Conservation (phyloP, 2,888 invertebrate genomes). For the Polyploca ridens region DNA sequence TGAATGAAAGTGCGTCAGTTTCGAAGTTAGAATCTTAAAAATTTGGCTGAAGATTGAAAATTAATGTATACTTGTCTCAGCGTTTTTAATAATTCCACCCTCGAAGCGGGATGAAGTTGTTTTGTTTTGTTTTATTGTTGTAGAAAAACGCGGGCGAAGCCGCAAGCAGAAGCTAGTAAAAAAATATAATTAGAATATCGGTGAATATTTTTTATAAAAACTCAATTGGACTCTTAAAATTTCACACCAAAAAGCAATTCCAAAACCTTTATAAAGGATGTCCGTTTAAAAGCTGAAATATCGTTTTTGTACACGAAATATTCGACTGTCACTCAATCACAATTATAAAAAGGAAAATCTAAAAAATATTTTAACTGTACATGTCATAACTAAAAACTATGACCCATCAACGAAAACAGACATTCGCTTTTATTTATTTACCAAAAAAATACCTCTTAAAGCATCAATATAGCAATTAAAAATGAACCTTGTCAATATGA, state of each 20-base stretch:
- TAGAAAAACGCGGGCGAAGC: too few relatives aligned
- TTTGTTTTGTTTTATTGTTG: too few relatives aligned
- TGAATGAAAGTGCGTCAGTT: too few relatives aligned
- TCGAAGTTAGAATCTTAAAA: too few relatives aligned
- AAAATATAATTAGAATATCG: background rate
- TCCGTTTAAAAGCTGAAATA: background rate
- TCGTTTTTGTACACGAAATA: background rate
- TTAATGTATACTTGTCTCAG: too few relatives aligned
- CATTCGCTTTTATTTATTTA: constrained; percentile 65
- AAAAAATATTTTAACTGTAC: background rate
- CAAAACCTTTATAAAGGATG: background rate
- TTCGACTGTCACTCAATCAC: constrained; percentile 6
- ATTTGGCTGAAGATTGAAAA: too few relatives aligned
- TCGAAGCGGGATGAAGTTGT: too few relatives aligned
- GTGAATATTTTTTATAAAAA: background rate
- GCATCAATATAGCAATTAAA: constrained; percentile 47
- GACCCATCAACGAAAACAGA: constrained; percentile 54
- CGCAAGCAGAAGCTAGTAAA: too few relatives aligned
- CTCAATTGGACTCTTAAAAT: background rate
- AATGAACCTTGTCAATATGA: constrained; percentile 37
- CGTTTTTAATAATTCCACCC: too few relatives aligned
- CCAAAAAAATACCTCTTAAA: constrained; percentile 36
- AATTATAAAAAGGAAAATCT: background rate
- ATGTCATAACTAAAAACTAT: constrained; percentile 6
- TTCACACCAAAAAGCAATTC: background rate